Percentiles rank a stretch among this genome's conserved stretches.
Evolutionary conservation across 2,113 vertebrate species (phyloP).

Genomic region (Cebidichthys violaceus): DNA sequence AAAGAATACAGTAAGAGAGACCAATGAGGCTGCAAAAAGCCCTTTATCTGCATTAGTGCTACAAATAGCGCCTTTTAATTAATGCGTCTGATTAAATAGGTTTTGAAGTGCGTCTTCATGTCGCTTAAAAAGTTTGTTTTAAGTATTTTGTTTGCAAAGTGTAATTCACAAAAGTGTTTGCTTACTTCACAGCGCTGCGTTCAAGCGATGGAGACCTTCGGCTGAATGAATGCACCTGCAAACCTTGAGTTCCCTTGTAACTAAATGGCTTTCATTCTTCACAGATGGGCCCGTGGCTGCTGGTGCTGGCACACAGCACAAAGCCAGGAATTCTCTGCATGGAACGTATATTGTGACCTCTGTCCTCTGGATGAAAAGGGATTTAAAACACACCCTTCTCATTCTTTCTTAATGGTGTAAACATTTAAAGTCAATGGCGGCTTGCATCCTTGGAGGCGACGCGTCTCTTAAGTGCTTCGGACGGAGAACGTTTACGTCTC

Average conservation of each 20-base stretch:
- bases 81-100: neutral
- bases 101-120: neutral
- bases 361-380: slow-evolving; percentile 1
- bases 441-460: neutral
- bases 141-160: neutral
- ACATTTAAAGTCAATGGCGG: slow-evolving; percentile 23
- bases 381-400: neutral
- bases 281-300: neutral
- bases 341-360: neutral
- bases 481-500: slow-evolving; percentile 55
- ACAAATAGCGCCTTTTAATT: slow-evolving; percentile 13
- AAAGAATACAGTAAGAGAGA: slow-evolving; percentile 8
- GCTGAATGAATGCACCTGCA: neutral
- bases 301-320: neutral
- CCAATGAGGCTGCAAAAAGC: slow-evolving; percentile 5
- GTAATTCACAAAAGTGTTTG: neutral
- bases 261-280: neutral
- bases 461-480: neutral
- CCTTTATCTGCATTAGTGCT: slow-evolving; percentile 3
- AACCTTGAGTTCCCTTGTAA: slow-evolving; percentile 16
- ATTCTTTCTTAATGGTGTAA: slow-evolving; percentile 24
- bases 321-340: neutral
- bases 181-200: neutral
- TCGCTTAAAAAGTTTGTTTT: neutral
- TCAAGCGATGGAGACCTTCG: slow-evolving; percentile 14